Evolutionary conservation across 2,888 invertebrate species (phyloP), one percentile per base, ranked within the genome.

Genomic region (Patella caerulea): DNA sequence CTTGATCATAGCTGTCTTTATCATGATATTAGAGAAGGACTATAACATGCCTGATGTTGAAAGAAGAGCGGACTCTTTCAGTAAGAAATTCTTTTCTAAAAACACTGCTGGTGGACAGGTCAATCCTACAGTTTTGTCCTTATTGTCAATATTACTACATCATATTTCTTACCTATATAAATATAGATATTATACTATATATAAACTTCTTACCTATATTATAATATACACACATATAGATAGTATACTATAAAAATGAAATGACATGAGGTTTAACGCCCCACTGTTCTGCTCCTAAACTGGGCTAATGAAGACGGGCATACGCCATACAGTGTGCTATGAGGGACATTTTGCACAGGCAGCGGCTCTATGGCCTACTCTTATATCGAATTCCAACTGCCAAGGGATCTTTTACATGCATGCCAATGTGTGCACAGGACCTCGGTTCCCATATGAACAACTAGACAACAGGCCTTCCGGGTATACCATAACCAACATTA

Each of bases 51-150:
- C 83, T 53, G 69, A 73, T 15, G 79, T 78, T 29, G 69, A 65
- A 3, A 83, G 56, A 17, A 82, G 14, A 19, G 54, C 56, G 3
- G 76, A 71, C 15, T 78, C 76, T 84, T 93, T 92, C 2, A 93
- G 88, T 11, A 99, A 91, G 12, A 95, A 94, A 0, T 93, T 88
- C 9, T 92, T 88, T 24, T 95, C 94, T 0, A 99, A 92, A 93
- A 99, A 99, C 87, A 94, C 94, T 82, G 94, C 93, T 0, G 99
- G 98, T 2, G 99, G 99, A 91, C 98, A 98, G 89, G 97, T 97
- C 93, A 99, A 95, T 2, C 98, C 98, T 54, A 95, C 92, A 2
- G 94, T 93, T 1, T 94, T 91, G 90, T 98, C 97, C 92, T 98
- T 98, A 91, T 95, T 97, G 92, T 99, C 98, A 76, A 98, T 96